These are phyloP conservation scores for Aphelenchoides fujianensis DNA, from an alignment of 1,140 invertebrate species.

Conservation along the genomic window DNA sequence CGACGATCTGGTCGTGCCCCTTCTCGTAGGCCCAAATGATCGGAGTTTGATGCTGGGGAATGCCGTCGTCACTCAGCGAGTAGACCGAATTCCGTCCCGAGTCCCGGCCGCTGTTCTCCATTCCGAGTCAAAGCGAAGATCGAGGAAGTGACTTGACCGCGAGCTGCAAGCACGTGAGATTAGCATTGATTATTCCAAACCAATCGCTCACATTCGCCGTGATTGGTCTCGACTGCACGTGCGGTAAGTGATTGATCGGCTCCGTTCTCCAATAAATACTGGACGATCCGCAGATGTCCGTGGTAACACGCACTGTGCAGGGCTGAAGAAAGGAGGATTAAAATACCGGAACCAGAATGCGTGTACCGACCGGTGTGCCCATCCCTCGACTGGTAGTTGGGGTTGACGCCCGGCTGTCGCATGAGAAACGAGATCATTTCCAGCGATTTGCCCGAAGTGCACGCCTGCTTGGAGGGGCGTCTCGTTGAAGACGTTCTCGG, in stretches of 20 bases:
- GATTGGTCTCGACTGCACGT: slow-evolving; percentile 51
- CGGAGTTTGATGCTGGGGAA: slow-evolving; percentile 64
- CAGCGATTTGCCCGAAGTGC: slow-evolving; percentile 64
- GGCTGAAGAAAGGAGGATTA: slow-evolving; percentile 44
- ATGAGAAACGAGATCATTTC: slow-evolving; percentile 65
- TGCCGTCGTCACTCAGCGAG: slow-evolving; percentile 55
- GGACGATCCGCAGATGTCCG: slow-evolving; percentile 65
- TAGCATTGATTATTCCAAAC: slow-evolving; percentile 14
- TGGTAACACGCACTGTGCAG: slow-evolving; percentile 67
- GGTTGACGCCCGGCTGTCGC: slow-evolving; percentile 64
- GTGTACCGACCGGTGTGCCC: slow-evolving; percentile 64
- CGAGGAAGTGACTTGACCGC: slow-evolving; percentile 9
- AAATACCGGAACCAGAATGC: slow-evolving; percentile 2
- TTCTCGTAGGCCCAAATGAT: slow-evolving; percentile 67
- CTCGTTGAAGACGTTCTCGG: slow-evolving; percentile 38
- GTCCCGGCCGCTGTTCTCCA: slow-evolving; percentile 23
- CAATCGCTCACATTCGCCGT: slow-evolving; percentile 22
- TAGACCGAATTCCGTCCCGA: slow-evolving; percentile 17
- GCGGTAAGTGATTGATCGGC: slow-evolving; percentile 65
- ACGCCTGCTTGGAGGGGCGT: slow-evolving; percentile 66
- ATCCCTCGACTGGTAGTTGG: slow-evolving; percentile 66
- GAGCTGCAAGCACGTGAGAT: slow-evolving; percentile 21
- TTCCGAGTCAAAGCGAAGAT: slow-evolving; percentile 33
- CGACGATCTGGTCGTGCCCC: slow-evolving; percentile 66
- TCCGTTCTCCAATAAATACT: slow-evolving; percentile 65